Base-by-base conservation (phyloP, 2,113 vertebrate species). In the Turdus rufiventris region DNA sequence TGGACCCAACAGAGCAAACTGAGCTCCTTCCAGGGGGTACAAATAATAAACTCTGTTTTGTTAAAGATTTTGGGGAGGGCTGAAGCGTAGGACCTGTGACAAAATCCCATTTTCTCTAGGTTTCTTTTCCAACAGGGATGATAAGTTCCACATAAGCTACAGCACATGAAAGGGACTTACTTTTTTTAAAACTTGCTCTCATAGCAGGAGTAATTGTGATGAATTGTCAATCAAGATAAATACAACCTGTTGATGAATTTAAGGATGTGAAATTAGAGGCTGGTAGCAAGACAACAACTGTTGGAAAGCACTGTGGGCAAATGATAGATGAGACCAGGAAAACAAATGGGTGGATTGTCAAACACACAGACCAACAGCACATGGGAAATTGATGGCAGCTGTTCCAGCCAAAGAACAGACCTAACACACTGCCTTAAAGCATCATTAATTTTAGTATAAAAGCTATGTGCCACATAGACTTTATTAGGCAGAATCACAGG, bases 371-470 rank as follows among this genome's bases (percentile, higher is more conserved):
- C 58, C 9, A 9, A 82, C 74, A 88, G 87, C 93, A 87, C 68
- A n/a, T 0, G 6, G 87, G 91, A 94, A 95, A 96, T 95, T 94
- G 81, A 97, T 95, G 89, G 77, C 87, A 89, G 54, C 93, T 70
- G 71, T 58, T 92, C n/a, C 89, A 88, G 87, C 70, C 87, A 54
- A 38, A 92, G 87, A 84, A 68, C 0, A 0, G 91, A 75, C 89
- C 80, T 61, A 81, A 77, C 84, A 73, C 1, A 0, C 74, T 94
- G 93, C 81, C 85, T 94, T 65, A 92, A 88, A 95, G 94, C 94
- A 82, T 94, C 93, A 94, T 97, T 95, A 97, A 93, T 77, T 92
- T 91, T 48, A 50, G 86, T 19, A 85, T 28, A 89, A 95, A 87
- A 96, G 53, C 80, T 94, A 4, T 75, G 65, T 81, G 91, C 83